Percentiles rank a stretch among this genome's conserved stretches.
Conservation (phyloP, 2,888 invertebrate species). For the Rhagium mordax region DNA sequence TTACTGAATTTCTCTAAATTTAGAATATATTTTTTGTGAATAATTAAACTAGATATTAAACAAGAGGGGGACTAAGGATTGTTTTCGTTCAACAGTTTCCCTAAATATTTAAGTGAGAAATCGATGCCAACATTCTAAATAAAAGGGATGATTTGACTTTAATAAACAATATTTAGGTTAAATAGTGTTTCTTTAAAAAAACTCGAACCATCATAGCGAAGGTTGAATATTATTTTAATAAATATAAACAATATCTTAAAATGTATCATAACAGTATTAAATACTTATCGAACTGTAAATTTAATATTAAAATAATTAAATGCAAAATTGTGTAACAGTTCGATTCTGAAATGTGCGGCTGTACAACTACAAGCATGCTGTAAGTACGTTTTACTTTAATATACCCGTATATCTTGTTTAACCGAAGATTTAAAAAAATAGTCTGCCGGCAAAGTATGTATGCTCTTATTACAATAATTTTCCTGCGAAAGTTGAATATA, state of each 20-base stretch:
- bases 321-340: not conserved
- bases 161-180: not conserved
- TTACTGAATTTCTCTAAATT: too few species aligned
- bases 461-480: too few species aligned
- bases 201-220: slow-evolving; percentile 8
- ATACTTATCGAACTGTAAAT: not conserved
- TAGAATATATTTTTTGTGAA: too few species aligned
- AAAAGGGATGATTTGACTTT: not conserved
- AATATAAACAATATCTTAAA: not conserved
- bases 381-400: not conserved
- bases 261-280: not conserved
- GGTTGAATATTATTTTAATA: slow-evolving; percentile 16
- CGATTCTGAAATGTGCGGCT: not conserved
- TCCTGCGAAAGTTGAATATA: too few species aligned
- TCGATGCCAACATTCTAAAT: too few species aligned
- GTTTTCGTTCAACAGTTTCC: too few species aligned
- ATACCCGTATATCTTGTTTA: too few species aligned
- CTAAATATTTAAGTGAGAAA: too few species aligned
- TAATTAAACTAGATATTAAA: too few species aligned
- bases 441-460: too few species aligned
- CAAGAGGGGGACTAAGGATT: too few species aligned
- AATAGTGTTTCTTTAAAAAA: not conserved
- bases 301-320: not conserved
- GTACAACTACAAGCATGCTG: not conserved
- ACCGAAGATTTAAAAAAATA: too few species aligned